phyloP scores from a whole-genome alignment of 2,888 invertebrate species.

The Torymus aiolomorphi region DNA sequence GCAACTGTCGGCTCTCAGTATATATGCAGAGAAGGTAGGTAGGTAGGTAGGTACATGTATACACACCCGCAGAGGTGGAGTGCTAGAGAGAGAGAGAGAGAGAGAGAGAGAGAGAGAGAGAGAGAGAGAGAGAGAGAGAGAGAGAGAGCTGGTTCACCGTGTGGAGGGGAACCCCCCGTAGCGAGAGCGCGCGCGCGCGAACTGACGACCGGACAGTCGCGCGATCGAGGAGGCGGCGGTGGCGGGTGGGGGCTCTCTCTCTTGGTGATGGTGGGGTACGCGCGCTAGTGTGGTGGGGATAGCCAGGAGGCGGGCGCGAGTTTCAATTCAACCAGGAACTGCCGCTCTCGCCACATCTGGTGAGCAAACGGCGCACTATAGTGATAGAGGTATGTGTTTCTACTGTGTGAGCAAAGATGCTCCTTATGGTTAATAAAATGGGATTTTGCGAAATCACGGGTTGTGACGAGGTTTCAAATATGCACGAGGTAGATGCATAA shows the following conservation, averaged over 20 bases:
- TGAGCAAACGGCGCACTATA: constrained; percentile 68
- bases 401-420: not conserved
- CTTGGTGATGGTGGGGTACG: constrained; percentile 68
- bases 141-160: not conserved
- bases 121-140: constrained; percentile 30
- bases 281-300: constrained; percentile 64
- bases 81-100: not conserved
- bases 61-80: not conserved
- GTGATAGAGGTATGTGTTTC: not conserved
- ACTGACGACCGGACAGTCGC: constrained; percentile 29
- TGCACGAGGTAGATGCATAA: too few species aligned
- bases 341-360: constrained; percentile 72
- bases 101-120: constrained; percentile 24
- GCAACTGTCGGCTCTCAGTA: constrained; percentile 33
- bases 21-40: constrained; percentile 47
- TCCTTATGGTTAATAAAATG: not conserved
- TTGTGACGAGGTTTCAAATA: not conserved
- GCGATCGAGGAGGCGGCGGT: constrained; percentile 50
- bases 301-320: constrained; percentile 73
- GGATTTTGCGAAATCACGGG: not conserved
- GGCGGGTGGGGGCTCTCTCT: constrained; percentile 52
- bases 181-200: constrained; percentile 28
- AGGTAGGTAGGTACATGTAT: constrained; percentile 3
- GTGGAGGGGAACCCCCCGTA: constrained; percentile 48
- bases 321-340: constrained; percentile 71